These are phyloP conservation scores for Clostera curtula DNA, from an alignment of 2,888 invertebrate species.

Conservation along the genomic window DNA sequence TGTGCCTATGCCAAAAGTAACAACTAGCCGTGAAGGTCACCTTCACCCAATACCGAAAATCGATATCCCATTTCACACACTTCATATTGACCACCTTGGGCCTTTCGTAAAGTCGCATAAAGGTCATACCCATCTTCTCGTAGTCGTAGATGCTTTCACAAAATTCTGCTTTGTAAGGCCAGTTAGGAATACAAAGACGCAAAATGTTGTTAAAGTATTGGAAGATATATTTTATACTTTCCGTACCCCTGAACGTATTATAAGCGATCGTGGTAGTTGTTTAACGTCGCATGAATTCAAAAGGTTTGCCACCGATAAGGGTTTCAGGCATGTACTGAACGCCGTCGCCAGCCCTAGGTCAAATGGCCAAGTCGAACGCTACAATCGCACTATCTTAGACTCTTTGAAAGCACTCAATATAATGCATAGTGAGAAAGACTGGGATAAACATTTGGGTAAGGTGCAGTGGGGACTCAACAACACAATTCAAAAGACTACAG, in stretches of 20 bases:
- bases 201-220: neutral
- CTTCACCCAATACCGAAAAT: too few relatives aligned
- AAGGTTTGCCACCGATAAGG: conserved; percentile 1
- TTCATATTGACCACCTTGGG: too few relatives aligned
- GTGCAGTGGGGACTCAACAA: conserved; percentile 1
- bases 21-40: too few relatives aligned
- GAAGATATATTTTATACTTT: neutral
- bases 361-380: conserved; percentile 3
- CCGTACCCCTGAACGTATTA: neutral
- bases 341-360: conserved; percentile 1
- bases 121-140: too few relatives aligned
- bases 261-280: conserved; percentile 1
- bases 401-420: conserved; percentile 3
- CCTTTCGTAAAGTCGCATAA: too few relatives aligned
- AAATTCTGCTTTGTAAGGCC: too few relatives aligned
- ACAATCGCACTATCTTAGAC: neutral
- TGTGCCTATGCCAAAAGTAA: too few relatives aligned
- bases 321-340: conserved; percentile 1
- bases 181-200: too few relatives aligned
- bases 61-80: too few relatives aligned
- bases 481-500: conserved; percentile 1
- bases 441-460: conserved; percentile 2
- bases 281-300: conserved; percentile 1
- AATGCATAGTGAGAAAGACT: neutral
- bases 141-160: too few relatives aligned